These are phyloP conservation scores for Idaea dimidiata DNA, from an alignment of 2,888 invertebrate species.

Conservation along the genomic window DNA sequence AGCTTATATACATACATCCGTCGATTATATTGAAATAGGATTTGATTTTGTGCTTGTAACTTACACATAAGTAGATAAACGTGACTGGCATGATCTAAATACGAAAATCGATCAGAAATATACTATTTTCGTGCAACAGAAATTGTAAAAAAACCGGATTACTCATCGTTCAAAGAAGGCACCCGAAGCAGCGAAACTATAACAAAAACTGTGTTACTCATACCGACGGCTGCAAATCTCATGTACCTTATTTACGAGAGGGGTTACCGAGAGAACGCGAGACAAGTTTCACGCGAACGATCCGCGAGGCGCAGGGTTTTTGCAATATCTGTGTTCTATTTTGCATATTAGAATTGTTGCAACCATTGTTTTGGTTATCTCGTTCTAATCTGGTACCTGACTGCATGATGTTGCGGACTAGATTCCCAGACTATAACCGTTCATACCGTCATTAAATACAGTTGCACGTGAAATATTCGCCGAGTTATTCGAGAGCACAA, in stretches of 20 bases:
- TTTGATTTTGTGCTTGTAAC: background rate
- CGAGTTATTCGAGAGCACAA: conserved; percentile 67
- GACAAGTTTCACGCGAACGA: conserved; percentile 50
- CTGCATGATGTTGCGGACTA: conserved; percentile 51
- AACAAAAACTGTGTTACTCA: conserved; percentile 65
- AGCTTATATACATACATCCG: background rate
- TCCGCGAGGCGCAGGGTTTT: conserved; percentile 43
- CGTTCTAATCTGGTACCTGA: conserved; percentile 64
- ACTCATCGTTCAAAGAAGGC: conserved; percentile 49
- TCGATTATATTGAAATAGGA: background rate
- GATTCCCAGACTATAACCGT: conserved; percentile 74
- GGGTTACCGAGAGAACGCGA: conserved; percentile 54
- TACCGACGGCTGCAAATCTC: conserved; percentile 53
- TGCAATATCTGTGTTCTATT: conserved; percentile 55
- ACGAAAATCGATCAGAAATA: background rate
- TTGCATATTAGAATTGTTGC: conserved; percentile 61
- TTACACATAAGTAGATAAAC: background rate
- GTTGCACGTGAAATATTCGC: conserved; percentile 69
- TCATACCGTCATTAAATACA: conserved; percentile 69
- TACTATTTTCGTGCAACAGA: conserved; percentile 1
- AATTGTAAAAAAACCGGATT: conserved; percentile 32
- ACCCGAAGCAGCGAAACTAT: conserved; percentile 29
- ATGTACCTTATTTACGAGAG: conserved; percentile 50
- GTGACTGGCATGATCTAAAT: background rate
- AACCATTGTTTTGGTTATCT: conserved; percentile 75